Conservation (phyloP, 2,113 vertebrate species). For the Chamaea fasciata region DNA sequence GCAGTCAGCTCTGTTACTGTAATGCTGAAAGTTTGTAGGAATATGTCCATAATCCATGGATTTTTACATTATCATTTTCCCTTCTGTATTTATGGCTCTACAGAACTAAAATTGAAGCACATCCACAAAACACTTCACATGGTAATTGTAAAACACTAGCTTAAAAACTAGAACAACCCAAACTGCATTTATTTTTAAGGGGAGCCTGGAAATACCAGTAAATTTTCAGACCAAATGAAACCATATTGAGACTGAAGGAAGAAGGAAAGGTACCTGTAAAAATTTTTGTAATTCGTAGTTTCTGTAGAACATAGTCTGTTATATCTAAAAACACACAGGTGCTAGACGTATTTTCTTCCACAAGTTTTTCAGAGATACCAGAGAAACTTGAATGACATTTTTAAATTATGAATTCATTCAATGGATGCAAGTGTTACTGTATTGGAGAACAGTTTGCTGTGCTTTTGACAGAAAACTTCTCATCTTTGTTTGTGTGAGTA, state of each 20-base stretch:
- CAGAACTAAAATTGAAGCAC: not conserved
- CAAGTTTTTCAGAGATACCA: not conserved
- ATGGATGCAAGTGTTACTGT: not conserved
- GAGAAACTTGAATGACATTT: not conserved
- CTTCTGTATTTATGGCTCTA: not conserved
- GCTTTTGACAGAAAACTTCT: not conserved
- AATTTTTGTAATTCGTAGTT: not conserved
- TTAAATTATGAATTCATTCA: not conserved
- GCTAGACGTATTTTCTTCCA: not conserved
- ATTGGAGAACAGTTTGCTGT: not conserved
- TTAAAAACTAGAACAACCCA: not conserved
- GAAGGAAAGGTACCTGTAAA: not conserved
- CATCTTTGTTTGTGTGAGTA: not conserved
- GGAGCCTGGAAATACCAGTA: not conserved
- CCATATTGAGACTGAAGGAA: not conserved
- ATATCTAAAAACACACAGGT: not conserved
- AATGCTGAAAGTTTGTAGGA: not conserved
- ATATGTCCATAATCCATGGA: not conserved
- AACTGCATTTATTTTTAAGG: not conserved
- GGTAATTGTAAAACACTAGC: not conserved
- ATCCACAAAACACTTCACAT: not conserved
- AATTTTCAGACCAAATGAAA: not conserved
- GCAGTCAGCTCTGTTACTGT: not conserved
- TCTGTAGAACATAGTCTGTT: not conserved
- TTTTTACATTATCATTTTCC: not conserved